Percentiles rank a stretch among this genome's conserved stretches.
Evolutionary conservation across 1,140 invertebrate species (phyloP).

Genomic region (Zaprionus ornatus): DNA sequence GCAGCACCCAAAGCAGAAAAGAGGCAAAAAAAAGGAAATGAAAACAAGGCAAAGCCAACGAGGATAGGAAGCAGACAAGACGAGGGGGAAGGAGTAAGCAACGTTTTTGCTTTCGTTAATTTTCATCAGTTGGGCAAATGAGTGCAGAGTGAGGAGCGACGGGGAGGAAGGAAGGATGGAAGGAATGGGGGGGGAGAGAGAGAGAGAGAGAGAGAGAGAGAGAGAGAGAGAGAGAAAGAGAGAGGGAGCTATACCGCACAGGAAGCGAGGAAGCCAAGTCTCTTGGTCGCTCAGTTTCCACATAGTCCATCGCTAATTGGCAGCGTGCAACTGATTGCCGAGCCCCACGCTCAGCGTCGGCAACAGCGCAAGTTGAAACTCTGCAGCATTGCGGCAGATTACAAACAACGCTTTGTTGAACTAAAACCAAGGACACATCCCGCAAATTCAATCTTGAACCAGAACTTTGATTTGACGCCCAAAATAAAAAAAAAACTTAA

Average conservation of each 20-base stretch:
- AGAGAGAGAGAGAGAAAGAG: background rate
- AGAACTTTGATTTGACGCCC: background rate
- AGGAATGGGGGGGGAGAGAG: background rate
- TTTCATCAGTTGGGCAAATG: constrained; percentile 71
- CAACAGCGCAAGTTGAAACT: background rate
- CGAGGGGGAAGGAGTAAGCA: constrained; percentile 19
- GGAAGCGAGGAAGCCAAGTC: constrained; percentile 2
- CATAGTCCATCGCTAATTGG: constrained; percentile 72
- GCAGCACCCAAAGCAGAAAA: constrained; percentile 53
- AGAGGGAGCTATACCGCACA: background rate
- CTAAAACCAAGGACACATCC: constrained; percentile 5
- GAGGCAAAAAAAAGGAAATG: background rate
- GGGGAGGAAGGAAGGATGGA: background rate
- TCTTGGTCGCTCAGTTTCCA: constrained; percentile 50
- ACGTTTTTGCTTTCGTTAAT: constrained; percentile 73
- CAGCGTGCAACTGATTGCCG: constrained; percentile 34
- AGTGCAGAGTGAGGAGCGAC: constrained; percentile 23
- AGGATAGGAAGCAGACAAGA: constrained; percentile 1
- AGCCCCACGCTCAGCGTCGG: too few relatives aligned
- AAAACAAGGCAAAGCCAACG: constrained; percentile 18
- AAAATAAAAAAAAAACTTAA: too few relatives aligned
- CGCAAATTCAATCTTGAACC: background rate
- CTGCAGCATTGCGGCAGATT: background rate
- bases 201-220: background rate
- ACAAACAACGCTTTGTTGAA: background rate